Evolutionary conservation across 2,888 invertebrate genomes (phyloP).

Genomic region (Carterocephalus palaemon): DNA sequence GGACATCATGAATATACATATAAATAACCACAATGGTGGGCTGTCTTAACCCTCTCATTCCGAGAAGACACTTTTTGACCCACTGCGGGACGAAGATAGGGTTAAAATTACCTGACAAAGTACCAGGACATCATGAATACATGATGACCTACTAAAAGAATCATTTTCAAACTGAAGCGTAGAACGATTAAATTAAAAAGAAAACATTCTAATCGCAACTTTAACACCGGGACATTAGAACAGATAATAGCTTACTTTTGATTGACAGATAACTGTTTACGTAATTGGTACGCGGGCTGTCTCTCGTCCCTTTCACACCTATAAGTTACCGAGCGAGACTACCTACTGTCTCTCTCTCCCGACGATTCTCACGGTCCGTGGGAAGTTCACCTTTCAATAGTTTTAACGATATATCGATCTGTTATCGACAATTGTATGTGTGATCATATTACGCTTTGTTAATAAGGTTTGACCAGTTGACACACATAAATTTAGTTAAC

Average conservation of each 20-base stretch:
- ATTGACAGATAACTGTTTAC: conserved; percentile 34
- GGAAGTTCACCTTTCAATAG: conserved; percentile 50
- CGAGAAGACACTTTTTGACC: too few relatives aligned
- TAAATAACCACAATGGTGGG: too few relatives aligned
- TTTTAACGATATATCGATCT: conserved; percentile 42
- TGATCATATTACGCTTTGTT: conserved; percentile 27
- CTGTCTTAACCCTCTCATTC: too few relatives aligned
- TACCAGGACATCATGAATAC: conserved; percentile 8
- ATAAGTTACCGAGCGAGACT: conserved; percentile 14
- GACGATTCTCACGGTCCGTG: conserved; percentile 48
- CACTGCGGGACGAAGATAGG: too few relatives aligned
- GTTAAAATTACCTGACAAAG: neutral
- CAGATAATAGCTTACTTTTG: conserved; percentile 14
- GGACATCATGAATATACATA: too few relatives aligned
- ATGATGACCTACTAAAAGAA: too few relatives aligned
- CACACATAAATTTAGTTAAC: conserved; percentile 1
- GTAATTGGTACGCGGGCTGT: conserved; percentile 34
- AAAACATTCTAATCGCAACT: conserved; percentile 22
- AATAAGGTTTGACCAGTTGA: conserved; percentile 7
- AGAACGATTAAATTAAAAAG: conserved; percentile 15
- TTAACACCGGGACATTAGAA: conserved; percentile 13
- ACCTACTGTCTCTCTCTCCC: conserved; percentile 27
- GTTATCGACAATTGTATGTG: conserved; percentile 39
- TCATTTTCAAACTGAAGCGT: conserved; percentile 9
- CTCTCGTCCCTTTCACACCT: conserved; percentile 29